phyloP scores from a whole-genome alignment of 1,140 invertebrate genomes.

The Sitobion miscanthi region DNA sequence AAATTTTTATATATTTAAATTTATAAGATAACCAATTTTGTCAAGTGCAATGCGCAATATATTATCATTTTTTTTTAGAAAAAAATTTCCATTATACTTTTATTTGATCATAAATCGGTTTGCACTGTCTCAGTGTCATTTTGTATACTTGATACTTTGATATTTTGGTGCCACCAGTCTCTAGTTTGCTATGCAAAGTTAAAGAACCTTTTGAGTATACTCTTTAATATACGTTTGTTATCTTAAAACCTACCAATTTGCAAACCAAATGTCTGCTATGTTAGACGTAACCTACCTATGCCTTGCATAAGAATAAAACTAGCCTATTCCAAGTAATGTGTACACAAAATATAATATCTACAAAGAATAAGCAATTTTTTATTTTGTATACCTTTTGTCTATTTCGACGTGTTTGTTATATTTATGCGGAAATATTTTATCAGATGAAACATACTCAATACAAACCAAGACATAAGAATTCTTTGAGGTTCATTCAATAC shows the following conservation, averaged over 20 bases:
- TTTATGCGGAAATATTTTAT: background rate
- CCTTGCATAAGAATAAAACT: background rate
- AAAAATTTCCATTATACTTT: background rate
- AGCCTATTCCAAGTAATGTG: too few relatives aligned
- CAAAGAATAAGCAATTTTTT: background rate
- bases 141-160: background rate
- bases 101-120: background rate
- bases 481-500: background rate
- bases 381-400: too few relatives aligned
- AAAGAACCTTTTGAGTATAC: background rate
- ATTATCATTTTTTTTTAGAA: too few relatives aligned
- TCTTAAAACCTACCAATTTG: background rate
- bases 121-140: background rate
- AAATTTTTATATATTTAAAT: too few relatives aligned
- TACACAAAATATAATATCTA: background rate
- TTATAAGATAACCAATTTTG: too few relatives aligned
- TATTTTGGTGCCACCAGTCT: background rate
- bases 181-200: background rate
- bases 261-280: background rate
- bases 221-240: background rate
- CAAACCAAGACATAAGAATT: background rate
- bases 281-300: background rate
- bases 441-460: background rate
- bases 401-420: too few relatives aligned
- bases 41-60: too few relatives aligned